Evolutionary conservation across 2,888 invertebrate genomes (phyloP).

Genomic region (Hemicrepidius hirtus): DNA sequence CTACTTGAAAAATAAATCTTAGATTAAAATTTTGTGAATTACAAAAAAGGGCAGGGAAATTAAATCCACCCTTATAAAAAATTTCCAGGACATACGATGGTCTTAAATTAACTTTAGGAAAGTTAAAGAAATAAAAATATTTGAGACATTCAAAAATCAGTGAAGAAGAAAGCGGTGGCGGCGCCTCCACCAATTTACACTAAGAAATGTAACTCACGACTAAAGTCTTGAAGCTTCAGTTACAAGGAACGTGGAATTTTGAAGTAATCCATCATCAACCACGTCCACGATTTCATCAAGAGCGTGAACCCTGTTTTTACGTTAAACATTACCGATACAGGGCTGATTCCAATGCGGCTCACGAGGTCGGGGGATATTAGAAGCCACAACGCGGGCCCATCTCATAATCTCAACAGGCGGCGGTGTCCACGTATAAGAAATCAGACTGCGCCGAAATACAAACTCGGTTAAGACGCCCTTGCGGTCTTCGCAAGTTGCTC

Average conservation of each 20-base stretch:
- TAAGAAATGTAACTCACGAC: slow-evolving; percentile 14
- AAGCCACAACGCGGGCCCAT: slow-evolving; percentile 54
- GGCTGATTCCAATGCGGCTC: slow-evolving; percentile 54
- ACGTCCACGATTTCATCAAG: slow-evolving; percentile 64
- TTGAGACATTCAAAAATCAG: no score
- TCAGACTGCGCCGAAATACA: slow-evolving; percentile 58
- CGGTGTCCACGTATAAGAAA: slow-evolving; percentile 59
- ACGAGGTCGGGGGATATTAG: slow-evolving; percentile 55
- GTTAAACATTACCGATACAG: slow-evolving; percentile 56
- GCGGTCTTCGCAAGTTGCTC: slow-evolving; percentile 62
- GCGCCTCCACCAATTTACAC: not conserved
- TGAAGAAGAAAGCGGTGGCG: no score
- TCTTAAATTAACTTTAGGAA: no score
- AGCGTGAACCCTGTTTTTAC: slow-evolving; percentile 55
- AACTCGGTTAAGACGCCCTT: slow-evolving; percentile 59
- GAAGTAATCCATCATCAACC: slow-evolving; percentile 66
- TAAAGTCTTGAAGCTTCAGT: slow-evolving; percentile 6
- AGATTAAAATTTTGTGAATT: no score
- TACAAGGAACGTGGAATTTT: not conserved
- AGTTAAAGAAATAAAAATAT: no score
- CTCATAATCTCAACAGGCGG: slow-evolving; percentile 56
- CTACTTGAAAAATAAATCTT: no score
- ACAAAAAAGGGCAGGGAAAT: no score
- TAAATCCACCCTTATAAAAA: no score
- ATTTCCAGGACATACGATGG: no score